Evolutionary conservation across 2,113 vertebrate species (phyloP), one percentile per base, ranked within the genome.

Genomic region (Saguinus midas): DNA sequence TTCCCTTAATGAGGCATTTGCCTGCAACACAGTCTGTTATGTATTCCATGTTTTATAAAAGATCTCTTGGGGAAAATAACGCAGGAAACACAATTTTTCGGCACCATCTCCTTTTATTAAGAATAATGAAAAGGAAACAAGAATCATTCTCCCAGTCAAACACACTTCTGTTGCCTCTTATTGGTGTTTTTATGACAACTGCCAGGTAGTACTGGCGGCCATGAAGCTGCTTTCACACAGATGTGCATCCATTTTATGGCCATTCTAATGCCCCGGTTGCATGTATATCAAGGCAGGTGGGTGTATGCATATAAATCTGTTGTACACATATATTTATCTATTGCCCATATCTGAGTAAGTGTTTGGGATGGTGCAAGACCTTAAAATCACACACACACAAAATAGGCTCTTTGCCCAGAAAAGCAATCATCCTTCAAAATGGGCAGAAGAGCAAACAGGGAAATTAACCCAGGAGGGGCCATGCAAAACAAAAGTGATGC

Each of bases 91-190:
- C 98, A 98, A 98, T 98, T 98, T 98, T 98, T 98, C 6, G 40
- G 98, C 97, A 98, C 98, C 97, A 98, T 98, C 98, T 98, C 97
- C 97, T 98, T 98, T 98, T 98, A 98, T 98, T 98, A 98, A 98
- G 98, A 98, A 97, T 98, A 98, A 99, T 98, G 98, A 98, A 98
- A 98, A 98, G 84, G 97, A 98, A 98, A 98, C 95, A 98, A 93
- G 98, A 97, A 97, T 98, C 97, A 98, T 98, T 98, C 98, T 98
- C 98, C 95, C 96, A 98, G 98, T 98, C 98, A 98, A 97, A 98
- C 87, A 97, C 96, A 90, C 93, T 98, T 97, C 96, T 96, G 57
- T 92, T 94, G 91, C 82, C 96, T 90, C 96, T 98, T 97, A 97
- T 95, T 96, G 97, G 97, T 96, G 96, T 97, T 98, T 98, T 98